Conservation (phyloP, 1,140 invertebrate species). For the Varroa destructor region DNA sequence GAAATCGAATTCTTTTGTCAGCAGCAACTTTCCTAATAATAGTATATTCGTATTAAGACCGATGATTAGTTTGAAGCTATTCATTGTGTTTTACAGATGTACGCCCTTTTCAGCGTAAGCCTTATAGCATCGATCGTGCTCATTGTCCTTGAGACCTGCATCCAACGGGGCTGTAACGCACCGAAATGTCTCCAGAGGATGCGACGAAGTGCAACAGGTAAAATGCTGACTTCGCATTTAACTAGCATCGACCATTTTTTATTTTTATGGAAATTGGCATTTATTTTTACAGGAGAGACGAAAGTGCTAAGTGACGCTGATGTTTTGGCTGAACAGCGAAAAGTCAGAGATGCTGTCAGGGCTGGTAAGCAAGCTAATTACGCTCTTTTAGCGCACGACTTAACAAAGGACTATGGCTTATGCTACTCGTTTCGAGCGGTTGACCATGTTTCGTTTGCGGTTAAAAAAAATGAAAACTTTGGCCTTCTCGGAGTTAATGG, state of each 20-base stretch:
- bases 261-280: too few relatives aligned
- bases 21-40: too few relatives aligned
- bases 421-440: slow-evolving; percentile 30
- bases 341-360: slow-evolving; percentile 37
- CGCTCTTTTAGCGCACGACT: slow-evolving; percentile 40
- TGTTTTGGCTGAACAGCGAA: slow-evolving; percentile 41
- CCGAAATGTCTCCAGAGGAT: too few relatives aligned
- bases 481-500: slow-evolving; percentile 42
- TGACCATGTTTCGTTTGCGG: slow-evolving; percentile 53
- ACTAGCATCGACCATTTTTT: too few relatives aligned
- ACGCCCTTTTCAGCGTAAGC: slow-evolving; percentile 29
- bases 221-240: too few relatives aligned
- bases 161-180: neutral
- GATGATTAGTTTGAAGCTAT: too few relatives aligned
- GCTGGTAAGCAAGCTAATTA: slow-evolving; percentile 37
- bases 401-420: slow-evolving; percentile 40
- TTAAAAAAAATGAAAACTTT: slow-evolving; percentile 42
- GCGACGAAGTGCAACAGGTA: too few relatives aligned
- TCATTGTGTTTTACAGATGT: neutral
- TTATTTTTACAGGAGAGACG: too few relatives aligned
- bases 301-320: slow-evolving; percentile 40
- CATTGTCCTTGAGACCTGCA: slow-evolving; percentile 29
- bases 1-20: too few relatives aligned
- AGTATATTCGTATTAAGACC: too few relatives aligned
- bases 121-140: slow-evolving; percentile 30